Evolutionary conservation across 2,113 vertebrate species (phyloP).

Genomic region (Callipepla squamata): DNA sequence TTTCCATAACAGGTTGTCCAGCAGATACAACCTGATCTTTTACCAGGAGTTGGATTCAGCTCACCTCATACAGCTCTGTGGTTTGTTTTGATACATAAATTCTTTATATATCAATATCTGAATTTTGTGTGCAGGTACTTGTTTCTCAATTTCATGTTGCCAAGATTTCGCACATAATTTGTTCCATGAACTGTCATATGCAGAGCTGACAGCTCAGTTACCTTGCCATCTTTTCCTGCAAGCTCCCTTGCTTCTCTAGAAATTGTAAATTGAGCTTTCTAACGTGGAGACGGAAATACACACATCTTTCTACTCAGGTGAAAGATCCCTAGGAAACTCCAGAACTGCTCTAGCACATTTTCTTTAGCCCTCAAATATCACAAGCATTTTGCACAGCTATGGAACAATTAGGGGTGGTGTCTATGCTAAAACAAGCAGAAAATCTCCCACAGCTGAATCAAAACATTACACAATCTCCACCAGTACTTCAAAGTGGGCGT

Average conservation of each 20-base stretch:
- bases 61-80: neutral
- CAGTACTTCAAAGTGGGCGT: neutral
- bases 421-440: neutral
- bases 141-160: neutral
- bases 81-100: neutral
- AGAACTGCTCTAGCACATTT: neutral
- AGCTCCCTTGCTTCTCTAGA: neutral
- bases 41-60: neutral
- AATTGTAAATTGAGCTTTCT: neutral
- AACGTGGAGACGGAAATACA: neutral
- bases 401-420: neutral
- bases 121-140: neutral
- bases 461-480: neutral
- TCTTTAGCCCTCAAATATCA: neutral
- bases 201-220: neutral
- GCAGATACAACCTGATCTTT: neutral
- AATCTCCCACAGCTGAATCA: neutral
- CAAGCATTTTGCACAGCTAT: neutral
- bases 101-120: neutral
- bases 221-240: neutral
- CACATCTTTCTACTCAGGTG: neutral
- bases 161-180: neutral
- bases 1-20: neutral
- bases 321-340: neutral
- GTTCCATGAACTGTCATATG: neutral